phyloP scores from a whole-genome alignment of 2,113 vertebrate species.

The Rhinolophus ferrumequinum region DNA sequence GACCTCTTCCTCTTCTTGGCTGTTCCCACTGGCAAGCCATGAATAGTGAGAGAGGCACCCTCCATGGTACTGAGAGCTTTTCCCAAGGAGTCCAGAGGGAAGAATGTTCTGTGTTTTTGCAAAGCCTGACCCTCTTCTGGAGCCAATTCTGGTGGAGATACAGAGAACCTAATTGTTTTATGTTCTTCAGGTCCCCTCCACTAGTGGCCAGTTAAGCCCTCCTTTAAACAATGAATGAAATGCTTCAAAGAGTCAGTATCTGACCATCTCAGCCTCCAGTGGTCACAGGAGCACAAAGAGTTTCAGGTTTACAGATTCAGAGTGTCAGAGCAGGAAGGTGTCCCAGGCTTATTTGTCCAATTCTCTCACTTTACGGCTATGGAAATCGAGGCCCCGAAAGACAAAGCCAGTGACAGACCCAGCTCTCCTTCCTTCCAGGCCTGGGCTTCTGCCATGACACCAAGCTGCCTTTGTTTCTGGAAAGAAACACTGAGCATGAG shows the following conservation, averaged over 20 bases:
- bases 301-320: not conserved
- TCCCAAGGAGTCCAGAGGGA: conserved; percentile 45
- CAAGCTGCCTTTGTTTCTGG: not conserved
- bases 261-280: not conserved
- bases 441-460: not conserved
- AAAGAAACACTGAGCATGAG: not conserved
- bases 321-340: not conserved
- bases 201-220: conserved; percentile 45
- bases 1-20: conserved; percentile 70
- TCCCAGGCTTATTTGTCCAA: not conserved
- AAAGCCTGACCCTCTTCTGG: conserved; percentile 45
- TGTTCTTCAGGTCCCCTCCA: not conserved
- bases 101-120: conserved; percentile 65
- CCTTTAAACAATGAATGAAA: conserved; percentile 50
- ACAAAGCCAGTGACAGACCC: not conserved
- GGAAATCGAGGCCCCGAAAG: not conserved
- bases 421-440: not conserved
- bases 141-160: conserved; percentile 61
- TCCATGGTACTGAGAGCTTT: conserved; percentile 62
- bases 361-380: not conserved
- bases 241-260: conserved; percentile 1
- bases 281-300: not conserved
- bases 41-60: conserved; percentile 64
- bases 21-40: conserved; percentile 71
- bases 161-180: conserved; percentile 62